Evolutionary conservation across 1,140 invertebrate species (phyloP).

Genomic region (Brachystomella parvula): DNA sequence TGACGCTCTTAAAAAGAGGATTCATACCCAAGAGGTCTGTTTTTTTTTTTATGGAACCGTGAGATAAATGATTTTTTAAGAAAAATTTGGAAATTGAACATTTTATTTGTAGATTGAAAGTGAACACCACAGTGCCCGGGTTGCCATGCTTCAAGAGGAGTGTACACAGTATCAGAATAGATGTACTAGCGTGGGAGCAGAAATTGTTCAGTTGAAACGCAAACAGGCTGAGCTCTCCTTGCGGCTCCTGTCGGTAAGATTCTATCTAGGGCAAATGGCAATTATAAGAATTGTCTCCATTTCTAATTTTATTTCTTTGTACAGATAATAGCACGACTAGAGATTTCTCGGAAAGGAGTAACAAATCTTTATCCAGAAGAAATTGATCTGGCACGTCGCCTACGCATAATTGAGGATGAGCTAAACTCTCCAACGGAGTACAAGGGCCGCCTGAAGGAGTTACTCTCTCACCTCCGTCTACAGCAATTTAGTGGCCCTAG

Average conservation of each 20-base stretch:
- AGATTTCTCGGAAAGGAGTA: constrained; percentile 75
- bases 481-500: constrained; percentile 44
- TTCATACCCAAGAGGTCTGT: constrained; percentile 54
- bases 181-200: constrained; percentile 60
- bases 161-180: constrained; percentile 64
- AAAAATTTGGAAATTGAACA: constrained; percentile 7
- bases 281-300: not conserved
- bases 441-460: constrained; percentile 81
- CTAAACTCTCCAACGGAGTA: constrained; percentile 85
- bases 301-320: constrained; percentile 6
- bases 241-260: constrained; percentile 59
- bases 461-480: constrained; percentile 77
- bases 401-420: constrained; percentile 76
- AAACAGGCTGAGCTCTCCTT: constrained; percentile 68
- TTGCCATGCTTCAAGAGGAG: constrained; percentile 65
- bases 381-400: constrained; percentile 69
- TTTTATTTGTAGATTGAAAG: constrained; percentile 57
- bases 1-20: constrained; percentile 67
- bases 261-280: not conserved
- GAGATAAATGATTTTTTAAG: constrained; percentile 12
- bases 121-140: constrained; percentile 62
- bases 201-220: constrained; percentile 64
- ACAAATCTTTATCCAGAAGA: constrained; percentile 78
- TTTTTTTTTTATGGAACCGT: not conserved
- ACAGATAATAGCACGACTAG: constrained; percentile 76